A percentile compares a stretch with the other conserved stretches of the same genome.
Conservation (phyloP, 2,113 vertebrate genomes). For the Indri indri region DNA sequence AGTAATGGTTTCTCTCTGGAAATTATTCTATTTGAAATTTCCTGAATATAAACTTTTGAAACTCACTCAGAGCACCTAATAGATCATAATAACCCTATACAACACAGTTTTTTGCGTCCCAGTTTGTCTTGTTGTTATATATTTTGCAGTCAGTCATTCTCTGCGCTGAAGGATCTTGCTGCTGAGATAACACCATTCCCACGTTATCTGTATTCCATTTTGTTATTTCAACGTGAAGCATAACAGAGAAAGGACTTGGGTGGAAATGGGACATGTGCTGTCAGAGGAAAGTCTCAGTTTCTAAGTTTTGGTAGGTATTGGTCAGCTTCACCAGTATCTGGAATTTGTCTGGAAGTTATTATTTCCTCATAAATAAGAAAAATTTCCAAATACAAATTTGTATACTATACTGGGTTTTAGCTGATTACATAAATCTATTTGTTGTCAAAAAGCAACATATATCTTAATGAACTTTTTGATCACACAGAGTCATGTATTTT, state of each 20-base stretch:
- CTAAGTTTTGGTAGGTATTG: slow-evolving; percentile 9
- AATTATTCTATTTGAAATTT: slow-evolving; percentile 38
- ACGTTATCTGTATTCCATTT: not conserved
- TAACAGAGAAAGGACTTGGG: not conserved
- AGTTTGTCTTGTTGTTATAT: not conserved
- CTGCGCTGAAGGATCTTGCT: not conserved
- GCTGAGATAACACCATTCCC: not conserved
- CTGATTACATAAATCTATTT: not conserved
- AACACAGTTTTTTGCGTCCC: not conserved
- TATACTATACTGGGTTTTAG: not conserved
- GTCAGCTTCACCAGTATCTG: not conserved
- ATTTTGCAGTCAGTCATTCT: not conserved
- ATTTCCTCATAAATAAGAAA: not conserved
- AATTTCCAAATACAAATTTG: not conserved
- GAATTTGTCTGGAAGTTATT: not conserved
- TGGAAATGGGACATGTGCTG: not conserved
- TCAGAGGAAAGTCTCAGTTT: not conserved
- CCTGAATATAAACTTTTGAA: slow-evolving; percentile 28
- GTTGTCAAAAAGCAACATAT: not conserved
- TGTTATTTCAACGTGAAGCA: not conserved
- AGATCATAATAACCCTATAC: not conserved
- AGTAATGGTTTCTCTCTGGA: not conserved
- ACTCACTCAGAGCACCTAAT: not conserved
- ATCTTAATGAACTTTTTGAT: not conserved
- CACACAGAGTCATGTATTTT: not conserved